Base-by-base conservation (phyloP, 1,140 invertebrate genomes). In the Agrypnia vestita region DNA sequence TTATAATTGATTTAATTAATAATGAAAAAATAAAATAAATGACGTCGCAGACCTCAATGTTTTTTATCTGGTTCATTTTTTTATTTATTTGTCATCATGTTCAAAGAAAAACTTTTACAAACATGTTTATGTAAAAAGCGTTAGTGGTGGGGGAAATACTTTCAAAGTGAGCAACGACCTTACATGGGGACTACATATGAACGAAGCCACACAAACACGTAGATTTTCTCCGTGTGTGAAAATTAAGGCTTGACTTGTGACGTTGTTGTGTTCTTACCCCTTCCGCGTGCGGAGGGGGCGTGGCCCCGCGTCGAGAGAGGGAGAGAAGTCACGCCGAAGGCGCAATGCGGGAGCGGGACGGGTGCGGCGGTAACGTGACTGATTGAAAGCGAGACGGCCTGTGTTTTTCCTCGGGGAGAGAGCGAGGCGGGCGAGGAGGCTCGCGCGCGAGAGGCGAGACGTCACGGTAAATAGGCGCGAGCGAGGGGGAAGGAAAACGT, bases 221-320 rank as follows among this genome's bases (percentile, higher is more conserved):
- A 75, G 43, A 47, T 77, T 51, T 77, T 19, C 59, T 61, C 59
- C 71, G 71, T 77, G 44, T 53, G 75, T 64, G 44, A 46, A 47
- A 49, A 64, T 67, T 47, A 17, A n/a, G 13, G 59, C 44, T 49
- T 61, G 19, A 43, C 59, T 72, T 72, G 44, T 35, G 25, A 35
- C 15, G 46, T n/a, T 69, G 77, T 53, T 59, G 53, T 79, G 72
- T 80, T 80, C 59, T 59, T 76, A 75, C 74, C 62, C 79, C 79
- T 76, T 76, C 79, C 79, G 35, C 74, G 35, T 10, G 61, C 64
- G 15, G 53, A 11, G 15, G 13, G 64, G 79, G 79, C 79, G 79
- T 76, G 79, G 49, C 43, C 49, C 51, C 51, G 25, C 51, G 35
- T 3, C 51, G 72, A 43, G 43, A 44, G 25, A 59, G 17, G 44